Base-by-base conservation (phyloP, 2,797 vertebrate species). In the Crocidura indochinensis region DNA sequence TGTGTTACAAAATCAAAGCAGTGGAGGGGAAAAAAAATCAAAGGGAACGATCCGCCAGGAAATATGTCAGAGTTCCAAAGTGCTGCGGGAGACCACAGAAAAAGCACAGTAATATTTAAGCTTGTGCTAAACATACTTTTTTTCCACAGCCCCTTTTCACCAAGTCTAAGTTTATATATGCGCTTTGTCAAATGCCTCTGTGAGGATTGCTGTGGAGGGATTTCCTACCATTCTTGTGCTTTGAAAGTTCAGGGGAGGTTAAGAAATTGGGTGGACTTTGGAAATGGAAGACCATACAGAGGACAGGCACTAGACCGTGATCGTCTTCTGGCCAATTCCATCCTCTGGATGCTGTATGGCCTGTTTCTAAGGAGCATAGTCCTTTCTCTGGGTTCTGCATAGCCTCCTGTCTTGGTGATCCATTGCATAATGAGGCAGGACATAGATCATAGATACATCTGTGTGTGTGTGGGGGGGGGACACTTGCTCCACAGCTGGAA, bases 1-100 rank as follows among this genome's bases (percentile, higher is more conserved):
- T 96, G 86, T 88, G 75, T 94, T 95, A 95, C 87, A 93, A 93
- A 96, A 94, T 95, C 92, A 96, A 95, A 96, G 94, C 92, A 62
- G 78, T 73, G 19, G 85, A 84, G 86, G 67, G 10, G 44, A 68
- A 81, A 90, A 90, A 82, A 82, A 87, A 94, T 95, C 87, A 95
- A 94, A 96, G 88, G 84, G 78, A 95, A 94, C 0, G 2, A 94
- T 91, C 91, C 88, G 86, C 95, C 93, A 92, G 90, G 62, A 88
- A 95, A 96, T 91, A 95, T 84, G 77, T 92, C 94, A 80, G 56
- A 8, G 91, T 90, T 95, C 94, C 94, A 96, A 94, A 93, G 87
- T 95, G 82, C 94, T 85, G 76, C 0, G 19, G 96, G 93, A 95
- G 92, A 90, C 88, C 27, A 0, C 88, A 94, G 80, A 68, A 83